A percentile compares a stretch with the other conserved stretches of the same genome.
phyloP scores from a whole-genome alignment of 1,140 invertebrate species.

The Geopemphigus sp. region DNA sequence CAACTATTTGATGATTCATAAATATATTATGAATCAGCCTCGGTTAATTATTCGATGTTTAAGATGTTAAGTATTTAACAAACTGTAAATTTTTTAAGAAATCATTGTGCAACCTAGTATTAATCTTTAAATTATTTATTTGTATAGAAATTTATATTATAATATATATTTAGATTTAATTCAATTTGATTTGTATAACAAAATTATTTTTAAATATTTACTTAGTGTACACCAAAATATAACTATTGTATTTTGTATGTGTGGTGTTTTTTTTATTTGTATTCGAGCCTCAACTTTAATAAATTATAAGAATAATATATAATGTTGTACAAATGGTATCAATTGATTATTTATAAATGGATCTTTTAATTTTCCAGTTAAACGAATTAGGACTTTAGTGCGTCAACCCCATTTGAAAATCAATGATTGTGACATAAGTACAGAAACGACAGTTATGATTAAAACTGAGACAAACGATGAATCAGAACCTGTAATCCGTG shows the following conservation, averaged over 20 bases:
- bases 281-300: background rate
- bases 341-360: background rate
- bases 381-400: constrained; percentile 59
- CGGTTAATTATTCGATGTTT: constrained; percentile 7
- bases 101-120: constrained; percentile 20
- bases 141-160: constrained; percentile 25
- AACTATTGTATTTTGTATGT: constrained; percentile 23
- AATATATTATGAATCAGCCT: background rate
- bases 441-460: background rate
- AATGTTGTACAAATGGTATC: too few species aligned
- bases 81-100: background rate
- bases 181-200: constrained; percentile 44
- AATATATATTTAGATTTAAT: constrained; percentile 34
- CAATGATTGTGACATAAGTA: constrained; percentile 29
- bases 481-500: constrained; percentile 57
- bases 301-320: background rate
- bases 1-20: background rate
- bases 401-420: constrained; percentile 54
- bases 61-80: constrained; percentile 12
- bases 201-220: constrained; percentile 32
- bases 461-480: constrained; percentile 53
- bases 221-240: constrained; percentile 15
- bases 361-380: constrained; percentile 50
- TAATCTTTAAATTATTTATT: constrained; percentile 36
- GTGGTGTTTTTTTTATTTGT: constrained; percentile 1